Evolutionary conservation across 2,113 vertebrate species (phyloP).

Genomic region (Bujurquina vittata): DNA sequence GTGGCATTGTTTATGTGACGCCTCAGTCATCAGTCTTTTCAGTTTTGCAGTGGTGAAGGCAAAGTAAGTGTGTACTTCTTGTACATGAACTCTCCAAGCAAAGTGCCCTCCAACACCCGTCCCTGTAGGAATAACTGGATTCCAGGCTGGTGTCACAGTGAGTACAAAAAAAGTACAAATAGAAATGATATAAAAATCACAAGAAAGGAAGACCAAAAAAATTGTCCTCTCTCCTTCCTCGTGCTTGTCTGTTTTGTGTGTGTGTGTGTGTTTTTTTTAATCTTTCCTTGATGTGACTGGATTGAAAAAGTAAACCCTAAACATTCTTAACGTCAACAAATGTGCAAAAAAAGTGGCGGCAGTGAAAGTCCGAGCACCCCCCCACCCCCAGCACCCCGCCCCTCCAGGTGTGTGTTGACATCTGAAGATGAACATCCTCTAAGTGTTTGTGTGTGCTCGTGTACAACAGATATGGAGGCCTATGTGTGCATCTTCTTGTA

Average conservation of each 20-base stretch:
- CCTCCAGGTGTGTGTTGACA: slow-evolving; percentile 40
- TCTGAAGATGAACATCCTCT: slow-evolving; percentile 58
- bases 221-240: slow-evolving; percentile 48
- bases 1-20: slow-evolving; percentile 68
- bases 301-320: slow-evolving; percentile 91
- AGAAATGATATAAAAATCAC: slow-evolving; percentile 66
- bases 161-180: slow-evolving; percentile 73
- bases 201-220: slow-evolving; percentile 51
- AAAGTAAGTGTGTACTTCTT: slow-evolving; percentile 70
- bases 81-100: slow-evolving; percentile 71
- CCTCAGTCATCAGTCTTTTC: slow-evolving; percentile 67
- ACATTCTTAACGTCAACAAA: slow-evolving; percentile 99
- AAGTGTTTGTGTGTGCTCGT: slow-evolving; percentile 47
- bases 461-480: slow-evolving; percentile 41
- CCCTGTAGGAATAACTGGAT: slow-evolving; percentile 62
- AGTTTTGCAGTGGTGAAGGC: slow-evolving; percentile 77
- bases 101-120: slow-evolving; percentile 74
- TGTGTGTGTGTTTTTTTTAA: not conserved
- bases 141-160: slow-evolving; percentile 80
- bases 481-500: slow-evolving; percentile 12
- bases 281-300: slow-evolving; percentile 84
- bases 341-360: slow-evolving; percentile 88
- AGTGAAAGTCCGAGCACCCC: slow-evolving; percentile 84
- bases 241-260: slow-evolving; percentile 42
- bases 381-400: slow-evolving; percentile 20